A percentile compares a stretch with the other conserved stretches of the same genome.
Evolutionary conservation across 2,888 invertebrate genomes (phyloP).

Genomic region (Desoria tigrina): DNA sequence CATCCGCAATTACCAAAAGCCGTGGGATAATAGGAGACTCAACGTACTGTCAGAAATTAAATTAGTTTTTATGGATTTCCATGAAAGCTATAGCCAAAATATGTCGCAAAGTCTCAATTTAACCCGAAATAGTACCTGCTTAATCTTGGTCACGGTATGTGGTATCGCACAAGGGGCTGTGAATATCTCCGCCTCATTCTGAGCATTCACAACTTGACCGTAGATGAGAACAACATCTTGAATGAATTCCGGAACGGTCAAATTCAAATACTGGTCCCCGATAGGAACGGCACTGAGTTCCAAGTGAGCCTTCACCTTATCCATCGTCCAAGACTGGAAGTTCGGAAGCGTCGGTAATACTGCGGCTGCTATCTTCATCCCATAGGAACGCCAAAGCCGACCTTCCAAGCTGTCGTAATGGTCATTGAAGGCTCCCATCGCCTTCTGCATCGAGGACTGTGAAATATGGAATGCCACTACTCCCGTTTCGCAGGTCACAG

Average conservation of each 20-base stretch:
- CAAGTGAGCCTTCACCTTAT: constrained; percentile 62
- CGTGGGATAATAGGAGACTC: constrained; percentile 19
- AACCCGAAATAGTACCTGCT: background rate
- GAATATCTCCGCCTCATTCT: constrained; percentile 62
- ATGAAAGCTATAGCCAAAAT: background rate
- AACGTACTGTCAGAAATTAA: background rate
- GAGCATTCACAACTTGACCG: constrained; percentile 62
- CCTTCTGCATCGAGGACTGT: constrained; percentile 55
- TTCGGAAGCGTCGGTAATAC: constrained; percentile 62
- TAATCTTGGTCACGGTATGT: constrained; percentile 56
- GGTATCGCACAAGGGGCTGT: constrained; percentile 65
- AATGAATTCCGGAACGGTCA: constrained; percentile 63
- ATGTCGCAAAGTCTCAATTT: background rate
- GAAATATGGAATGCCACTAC: constrained; percentile 59
- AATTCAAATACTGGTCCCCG: constrained; percentile 60
- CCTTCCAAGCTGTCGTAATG: constrained; percentile 61
- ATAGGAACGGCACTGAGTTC: constrained; percentile 64
- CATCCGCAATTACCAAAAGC: constrained; percentile 33
- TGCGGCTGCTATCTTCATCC: constrained; percentile 62
- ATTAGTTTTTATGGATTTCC: background rate
- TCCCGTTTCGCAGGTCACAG: constrained; percentile 64
- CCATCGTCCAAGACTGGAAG: constrained; percentile 61
- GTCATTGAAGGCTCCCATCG: constrained; percentile 56
- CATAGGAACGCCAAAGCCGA: constrained; percentile 65
- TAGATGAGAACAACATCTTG: constrained; percentile 64